Evolutionary conservation across 2,797 vertebrate species (phyloP), one percentile per base, ranked within the genome.

Genomic region (Hemibagrus guttatus): DNA sequence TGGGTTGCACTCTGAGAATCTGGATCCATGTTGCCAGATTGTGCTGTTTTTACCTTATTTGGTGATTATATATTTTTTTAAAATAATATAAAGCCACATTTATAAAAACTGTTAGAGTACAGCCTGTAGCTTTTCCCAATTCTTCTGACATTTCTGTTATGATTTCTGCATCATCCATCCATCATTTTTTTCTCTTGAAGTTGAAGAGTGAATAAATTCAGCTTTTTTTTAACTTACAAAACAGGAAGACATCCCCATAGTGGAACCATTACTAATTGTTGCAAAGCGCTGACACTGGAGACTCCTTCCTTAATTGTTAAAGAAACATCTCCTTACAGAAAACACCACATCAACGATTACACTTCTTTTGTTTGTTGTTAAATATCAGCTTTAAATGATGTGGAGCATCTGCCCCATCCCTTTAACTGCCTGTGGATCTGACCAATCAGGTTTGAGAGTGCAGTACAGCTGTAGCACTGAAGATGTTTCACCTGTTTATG

Each of bases 21-120:
- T 21, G 76, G 78, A 7, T 6, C 5, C 46, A 26, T 14, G 79
- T 81, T 81, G 79, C 79, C 79, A 81, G 79, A 64, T 81, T 19
- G 79, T 5, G 14, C 23, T 17, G 58, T 5, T 63, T 63, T 35
- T 8, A 6, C 23, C 42, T 79, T 56, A 6, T 13, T 35, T 58
- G 2, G 35, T 31, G 39, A 1, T 21, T 39, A 46, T 3, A 46
- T 46, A 46, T 3, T n/a, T n/a, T n/a, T n/a, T n/a, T n/a, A n/a
- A 1, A 39, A 39, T 39, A 4, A 39, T 39, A 39, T 39, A 39
- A 39, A n/a, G n/a, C n/a, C n/a, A n/a, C n/a, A n/a, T n/a, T n/a
- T n/a, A n/a, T n/a, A n/a, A n/a, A n/a, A n/a, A n/a, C n/a, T 6
- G 11, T 12, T 71, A 11, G 3, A 46, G 12, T 21, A 72, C 66